Percentiles rank a stretch among this genome's conserved stretches.
These are phyloP conservation scores for Mizuhopecten yessoensis DNA, from an alignment of 1,140 invertebrate species.

Conservation along the genomic window DNA sequence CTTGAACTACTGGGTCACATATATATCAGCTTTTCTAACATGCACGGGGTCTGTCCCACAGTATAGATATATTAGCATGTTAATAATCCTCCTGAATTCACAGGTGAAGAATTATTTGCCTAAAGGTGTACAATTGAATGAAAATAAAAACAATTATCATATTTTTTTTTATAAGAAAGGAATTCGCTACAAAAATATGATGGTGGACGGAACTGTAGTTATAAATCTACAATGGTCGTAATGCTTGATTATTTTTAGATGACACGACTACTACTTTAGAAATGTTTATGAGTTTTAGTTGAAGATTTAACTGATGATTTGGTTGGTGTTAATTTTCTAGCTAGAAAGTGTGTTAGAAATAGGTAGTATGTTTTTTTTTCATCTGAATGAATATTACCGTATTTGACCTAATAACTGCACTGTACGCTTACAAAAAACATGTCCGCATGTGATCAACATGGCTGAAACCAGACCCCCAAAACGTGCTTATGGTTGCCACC, in stretches of 20 bases:
- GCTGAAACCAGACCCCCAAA: too few relatives aligned
- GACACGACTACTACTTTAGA: too few relatives aligned
- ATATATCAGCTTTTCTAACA: neutral
- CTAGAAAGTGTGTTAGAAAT: neutral
- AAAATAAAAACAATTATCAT: too few relatives aligned
- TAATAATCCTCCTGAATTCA: neutral
- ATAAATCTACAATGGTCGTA: neutral
- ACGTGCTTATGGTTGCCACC: too few relatives aligned
- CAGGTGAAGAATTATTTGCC: conserved; percentile 2
- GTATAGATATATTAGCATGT: neutral
- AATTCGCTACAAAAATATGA: neutral
- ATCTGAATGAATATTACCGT: too few relatives aligned
- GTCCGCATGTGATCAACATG: too few relatives aligned
- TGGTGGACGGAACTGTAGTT: neutral
- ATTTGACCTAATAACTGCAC: too few relatives aligned
- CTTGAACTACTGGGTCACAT: neutral
- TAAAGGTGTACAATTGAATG: neutral
- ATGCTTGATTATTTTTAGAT: too few relatives aligned
- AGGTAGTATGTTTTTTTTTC: too few relatives aligned
- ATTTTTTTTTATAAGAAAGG: neutral
- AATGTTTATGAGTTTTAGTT: neutral
- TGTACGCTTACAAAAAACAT: too few relatives aligned
- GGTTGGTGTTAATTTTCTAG: neutral
- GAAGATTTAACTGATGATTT: neutral
- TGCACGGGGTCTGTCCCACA: neutral